Base-by-base conservation (phyloP, 2,113 vertebrate genomes). In the Nerophis lumbriciformis region DNA sequence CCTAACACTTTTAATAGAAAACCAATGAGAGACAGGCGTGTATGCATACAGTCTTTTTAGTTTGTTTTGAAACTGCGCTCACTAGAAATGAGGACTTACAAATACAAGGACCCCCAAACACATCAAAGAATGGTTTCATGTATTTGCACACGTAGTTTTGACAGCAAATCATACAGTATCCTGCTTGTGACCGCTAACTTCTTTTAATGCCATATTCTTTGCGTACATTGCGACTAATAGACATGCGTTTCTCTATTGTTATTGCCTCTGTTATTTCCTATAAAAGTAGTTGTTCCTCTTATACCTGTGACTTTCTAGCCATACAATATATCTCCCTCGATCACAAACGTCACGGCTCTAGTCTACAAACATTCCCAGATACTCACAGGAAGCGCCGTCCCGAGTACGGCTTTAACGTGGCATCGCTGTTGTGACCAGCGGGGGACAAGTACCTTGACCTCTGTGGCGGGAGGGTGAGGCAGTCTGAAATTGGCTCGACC, bases 241-340 rank as follows among this genome's bases (percentile, higher is more conserved):
- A 87, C 90, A 90, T 91, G 90, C 88, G 52, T 79, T 83, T 82
- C 51, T 80, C 81, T 45, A 45, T 45, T 45, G 5, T 87, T 90
- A 88, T 90, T 90, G 89, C 90, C 77, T 75, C 85, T 79, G 59
- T 79, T 69, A 68, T 78, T 75, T 63, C 75, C 81, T 83, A 86
- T 77, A 88, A 89, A 88, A 83, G 78, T 67, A 60, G 58, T 76
- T 78, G 64, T 79, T 79, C 59, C 52, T 73, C 53, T 80, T 59
- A 78, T 68, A 48, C 50, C 9, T 63, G 73, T 66, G 79, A 84
- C 47, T 66, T 81, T 54, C 72, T 82, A 81, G 59, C 60, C 60
- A 68, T 12, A 11, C 16, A 21, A 68, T 12, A 4, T 35, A 21
- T 68, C 58, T 55, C 47, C 68, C 71, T 80, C 66, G 64, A 75